Evolutionary conservation across 2,797 vertebrate species (phyloP), one percentile per base, ranked within the genome.

Genomic region (Hoplostethus atlanticus): DNA sequence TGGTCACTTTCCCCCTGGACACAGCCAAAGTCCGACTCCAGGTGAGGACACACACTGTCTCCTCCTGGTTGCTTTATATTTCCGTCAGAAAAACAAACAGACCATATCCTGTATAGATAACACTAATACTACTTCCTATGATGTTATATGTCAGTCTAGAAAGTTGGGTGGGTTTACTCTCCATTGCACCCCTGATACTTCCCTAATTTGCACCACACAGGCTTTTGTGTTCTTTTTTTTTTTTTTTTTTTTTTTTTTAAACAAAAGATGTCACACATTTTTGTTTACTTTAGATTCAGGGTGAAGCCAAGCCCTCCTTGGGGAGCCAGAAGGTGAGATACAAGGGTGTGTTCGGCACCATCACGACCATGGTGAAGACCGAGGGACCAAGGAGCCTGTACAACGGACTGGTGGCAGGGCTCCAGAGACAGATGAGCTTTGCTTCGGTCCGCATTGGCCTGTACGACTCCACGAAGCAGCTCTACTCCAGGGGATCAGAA

Each of bases 1-100:
- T 99, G 80, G 89, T 95, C 88, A 97, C 97, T 12, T 98, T 96
- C 76, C 98, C 97, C 0, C 80, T 99, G 90, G 98, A 99, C 91
- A 99, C 97, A 0, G 97, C 97, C 62, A 99, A 99, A 93, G 98
- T 99, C 79, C 88, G 97, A 63, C 96, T 99, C 47, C 97, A 99
- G 96, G 97, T 97, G 86, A 72, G 69, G 40, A 46, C 8, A 4
- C 57, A 44, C 58, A 7, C 34, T 34, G 28, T 5, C 16, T 12
- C 6, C 6, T 28, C 6, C 6, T 28, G 8, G n/a, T 34, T 15
- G 34, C 34, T 6, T 36, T 36, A 36, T 36, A 6, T 36, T 28
- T 28, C 3, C 28, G 28, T 28, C 28, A 28, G 28, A 28, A 3
- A 21, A 42, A 10, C 12, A 3, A 42, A 42, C 9, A 42, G 40